Conservation (phyloP, 2,797 vertebrate species). For the Sebastes trivittatus region DNA sequence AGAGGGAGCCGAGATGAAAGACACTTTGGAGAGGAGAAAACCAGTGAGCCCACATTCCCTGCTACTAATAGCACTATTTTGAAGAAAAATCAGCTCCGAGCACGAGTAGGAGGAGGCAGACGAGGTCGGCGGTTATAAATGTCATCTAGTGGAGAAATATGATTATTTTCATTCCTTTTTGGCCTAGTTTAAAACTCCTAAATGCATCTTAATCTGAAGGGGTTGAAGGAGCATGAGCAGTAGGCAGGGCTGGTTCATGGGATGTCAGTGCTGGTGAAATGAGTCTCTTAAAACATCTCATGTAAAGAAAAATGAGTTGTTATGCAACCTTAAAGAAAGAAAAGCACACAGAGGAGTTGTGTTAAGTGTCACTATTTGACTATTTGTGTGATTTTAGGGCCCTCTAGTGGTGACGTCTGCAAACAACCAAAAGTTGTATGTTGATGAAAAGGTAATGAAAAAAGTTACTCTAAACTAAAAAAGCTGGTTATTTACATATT, state of each 20-base stretch:
- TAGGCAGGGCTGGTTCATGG: conserved; percentile 1
- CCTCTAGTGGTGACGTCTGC: conserved; percentile 56
- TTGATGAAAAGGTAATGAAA: not conserved
- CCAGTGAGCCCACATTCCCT: conserved; percentile 60
- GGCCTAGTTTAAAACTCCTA: conserved; percentile 43
- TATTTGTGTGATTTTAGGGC: conserved; percentile 20
- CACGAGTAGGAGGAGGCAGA: conserved; percentile 63
- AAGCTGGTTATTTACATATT: not conserved
- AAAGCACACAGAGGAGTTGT: not conserved
- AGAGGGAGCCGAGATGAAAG: conserved; percentile 74
- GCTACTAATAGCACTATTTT: conserved; percentile 71
- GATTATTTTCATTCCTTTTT: conserved; percentile 51
- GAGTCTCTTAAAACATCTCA: conserved; percentile 10
- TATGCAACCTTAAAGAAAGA: conserved; percentile 12
- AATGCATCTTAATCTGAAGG: conserved; percentile 27
- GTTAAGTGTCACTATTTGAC: not conserved
- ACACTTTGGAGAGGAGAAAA: conserved; percentile 66
- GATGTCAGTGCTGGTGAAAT: conserved; percentile 5
- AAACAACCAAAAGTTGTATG: not conserved
- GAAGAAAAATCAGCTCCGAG: conserved; percentile 61
- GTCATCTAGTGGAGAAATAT: conserved; percentile 43
- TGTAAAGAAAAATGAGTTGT: conserved; percentile 23
- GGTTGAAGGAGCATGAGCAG: conserved; percentile 18
- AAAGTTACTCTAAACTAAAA: not conserved
- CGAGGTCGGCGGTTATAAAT: conserved; percentile 56